Base-by-base conservation (phyloP, 1,140 invertebrate species). In the Drosophila mojavensis region DNA sequence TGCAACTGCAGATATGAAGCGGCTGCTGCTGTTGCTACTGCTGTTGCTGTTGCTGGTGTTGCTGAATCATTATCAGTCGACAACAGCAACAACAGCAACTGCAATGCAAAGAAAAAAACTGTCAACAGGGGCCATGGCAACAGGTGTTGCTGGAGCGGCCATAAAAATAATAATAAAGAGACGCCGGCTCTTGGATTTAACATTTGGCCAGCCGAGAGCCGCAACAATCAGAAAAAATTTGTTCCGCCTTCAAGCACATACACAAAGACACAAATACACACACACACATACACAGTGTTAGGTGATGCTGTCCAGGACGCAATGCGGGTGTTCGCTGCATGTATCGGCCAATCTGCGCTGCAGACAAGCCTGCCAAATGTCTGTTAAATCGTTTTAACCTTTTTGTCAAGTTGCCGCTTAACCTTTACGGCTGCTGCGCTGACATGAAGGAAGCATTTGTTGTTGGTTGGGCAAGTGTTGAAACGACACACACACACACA, bases 361-460 rank as follows among this genome's bases (percentile, higher is more conserved):
- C 24, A 70, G 60, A 64, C 55, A 39, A 17, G 65, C 79, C 83
- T 68, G 73, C 74, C 78, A 85, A 85, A 81, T 89, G 85, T 81
- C 85, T 89, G 78, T 73, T 89, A 88, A 88, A 88, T 89, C 84
- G 84, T 89, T 89, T 89, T 89, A 89, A 89, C 84, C 84, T 89
- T 89, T 88, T 88, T 88, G 84, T 88, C 84, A 88, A 88, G 84
- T 88, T 89, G 84, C 80, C 84, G 84, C 84, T 89, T 89, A 89
- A 89, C 84, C 84, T 89, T 89, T 89, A 89, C 84, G 78, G 81
- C 70, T 85, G 78, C 81, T 56, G 70, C 68, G 78, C 85, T 89
- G 85, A 83, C 84, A 88, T 88, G 78, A 76, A 89, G 84, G 84
- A 89, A 89, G 85, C 80, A 84, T 89, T 89, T 78, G 80, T 66